phyloP scores from a whole-genome alignment of 2,113 vertebrate genomes.

The Montifringilla adamsi region DNA sequence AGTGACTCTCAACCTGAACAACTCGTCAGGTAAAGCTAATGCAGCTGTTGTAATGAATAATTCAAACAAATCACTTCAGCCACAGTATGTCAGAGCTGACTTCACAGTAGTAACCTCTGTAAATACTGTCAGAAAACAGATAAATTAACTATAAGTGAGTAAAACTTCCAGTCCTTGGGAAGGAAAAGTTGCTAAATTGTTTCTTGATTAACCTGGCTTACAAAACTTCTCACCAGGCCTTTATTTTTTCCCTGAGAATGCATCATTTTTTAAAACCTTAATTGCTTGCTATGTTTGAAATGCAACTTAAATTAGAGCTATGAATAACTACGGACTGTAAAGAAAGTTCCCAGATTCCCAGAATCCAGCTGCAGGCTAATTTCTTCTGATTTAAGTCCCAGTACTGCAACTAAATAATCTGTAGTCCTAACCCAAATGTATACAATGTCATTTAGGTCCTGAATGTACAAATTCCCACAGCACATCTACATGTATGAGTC shows the following conservation, averaged over 20 bases:
- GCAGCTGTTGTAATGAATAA: not conserved
- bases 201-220: not conserved
- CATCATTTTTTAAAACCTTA: not conserved
- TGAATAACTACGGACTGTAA: not conserved
- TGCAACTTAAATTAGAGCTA: not conserved
- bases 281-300: not conserved
- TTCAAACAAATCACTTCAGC: conserved; percentile 10
- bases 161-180: not conserved
- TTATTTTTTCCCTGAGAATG: not conserved
- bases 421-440: not conserved
- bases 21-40: not conserved
- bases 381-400: not conserved
- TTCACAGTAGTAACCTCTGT: not conserved
- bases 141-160: not conserved
- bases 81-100: not conserved
- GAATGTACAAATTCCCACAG: not conserved
- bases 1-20: not conserved
- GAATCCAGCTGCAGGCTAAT: not conserved
- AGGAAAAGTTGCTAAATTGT: not conserved
- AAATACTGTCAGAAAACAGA: not conserved
- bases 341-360: not conserved
- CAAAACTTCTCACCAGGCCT: not conserved
- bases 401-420: not conserved
- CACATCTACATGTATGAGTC: not conserved
- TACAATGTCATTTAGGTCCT: not conserved